Base-by-base conservation (phyloP, 1,140 invertebrate species). In the Bacillus rossius region DNA sequence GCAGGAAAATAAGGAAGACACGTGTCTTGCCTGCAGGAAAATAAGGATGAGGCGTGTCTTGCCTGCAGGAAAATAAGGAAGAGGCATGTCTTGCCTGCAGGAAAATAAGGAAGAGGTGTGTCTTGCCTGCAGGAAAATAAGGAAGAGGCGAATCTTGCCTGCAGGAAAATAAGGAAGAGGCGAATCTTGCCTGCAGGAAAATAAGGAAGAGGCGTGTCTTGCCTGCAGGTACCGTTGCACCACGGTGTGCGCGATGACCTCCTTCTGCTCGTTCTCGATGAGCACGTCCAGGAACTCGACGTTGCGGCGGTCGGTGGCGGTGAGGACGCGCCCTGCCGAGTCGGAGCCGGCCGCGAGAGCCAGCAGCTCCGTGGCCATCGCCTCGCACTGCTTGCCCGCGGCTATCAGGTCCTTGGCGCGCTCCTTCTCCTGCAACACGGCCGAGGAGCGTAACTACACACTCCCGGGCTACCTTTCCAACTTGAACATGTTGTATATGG, bases 231-330 rank as follows among this genome's bases (percentile, higher is more conserved):
- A 92, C 70, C 90, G 82, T 72, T 94, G 91, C 29, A 94, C 91
- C 43, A 92, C 89, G 2, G 89, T 91, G 69, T 92, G 90, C 7
- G 90, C 89, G 62, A 93, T 92, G 1, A 98, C 95, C 78, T 96
- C 93, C 73, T 99, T 99, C 70, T 98, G 96, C 73, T 99, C 95
- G 71, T 96, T 96, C 74, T 99, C 96, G 63, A 99, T 99, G 7
- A 99, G 80, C 0, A 99, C 93, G 72, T 99, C 97, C 38, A 99
- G 77, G 74, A 99, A 96, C 69, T 96, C 94, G 37, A 93, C 87
- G 65, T 94, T 96, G 59, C 92, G 77, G 41, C 92, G 83, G 71
- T 98, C 95, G 50, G 91, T 91, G 48, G 95, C 92, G 40, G 92
- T 92, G 23, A 98, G 77, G 43, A 98, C 88, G 64, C 91, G 82